phyloP scores from a whole-genome alignment of 2,797 vertebrate species.

The Acrocephalus scirpaceus region DNA sequence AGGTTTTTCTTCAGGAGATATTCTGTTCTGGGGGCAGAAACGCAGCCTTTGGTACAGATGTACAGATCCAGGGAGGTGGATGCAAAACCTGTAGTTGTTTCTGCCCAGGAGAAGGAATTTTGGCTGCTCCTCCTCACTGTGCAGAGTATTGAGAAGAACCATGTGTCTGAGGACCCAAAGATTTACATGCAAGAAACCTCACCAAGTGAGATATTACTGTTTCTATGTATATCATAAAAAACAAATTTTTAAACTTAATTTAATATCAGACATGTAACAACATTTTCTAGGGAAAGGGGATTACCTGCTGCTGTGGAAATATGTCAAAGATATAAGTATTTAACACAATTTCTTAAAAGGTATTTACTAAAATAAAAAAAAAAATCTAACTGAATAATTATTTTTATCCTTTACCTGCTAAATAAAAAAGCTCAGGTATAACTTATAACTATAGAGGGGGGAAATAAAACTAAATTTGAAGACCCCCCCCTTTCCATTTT shows the following conservation, averaged over 20 bases:
- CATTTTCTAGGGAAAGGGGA: not conserved
- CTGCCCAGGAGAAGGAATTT: not conserved
- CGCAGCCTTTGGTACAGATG: accelerated
- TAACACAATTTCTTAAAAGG: not conserved
- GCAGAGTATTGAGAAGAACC: not conserved
- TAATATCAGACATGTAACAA: not conserved
- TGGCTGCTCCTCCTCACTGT: not conserved
- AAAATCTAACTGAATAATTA: not conserved
- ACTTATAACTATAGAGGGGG: not conserved
- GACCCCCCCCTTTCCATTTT: accelerated
- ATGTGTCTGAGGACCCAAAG: not conserved
- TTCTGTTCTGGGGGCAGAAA: not conserved
- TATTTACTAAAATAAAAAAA: not conserved
- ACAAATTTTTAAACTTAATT: not conserved
- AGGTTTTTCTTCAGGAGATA: not conserved
- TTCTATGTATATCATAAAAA: not conserved
- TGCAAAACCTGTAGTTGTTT: not conserved
- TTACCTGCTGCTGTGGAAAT: not conserved
- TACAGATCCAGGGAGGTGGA: not conserved
- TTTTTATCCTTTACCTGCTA: not conserved
- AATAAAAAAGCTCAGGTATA: not conserved
- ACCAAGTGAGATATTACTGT: not conserved
- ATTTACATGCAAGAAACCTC: not conserved
- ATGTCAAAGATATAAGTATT: not conserved
- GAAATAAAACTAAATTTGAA: not conserved